These are phyloP conservation scores for Amphimedon queenslandica DNA, from an alignment of 37 sponge, comb jelly and placozoan genomes.

Conservation along the genomic window DNA sequence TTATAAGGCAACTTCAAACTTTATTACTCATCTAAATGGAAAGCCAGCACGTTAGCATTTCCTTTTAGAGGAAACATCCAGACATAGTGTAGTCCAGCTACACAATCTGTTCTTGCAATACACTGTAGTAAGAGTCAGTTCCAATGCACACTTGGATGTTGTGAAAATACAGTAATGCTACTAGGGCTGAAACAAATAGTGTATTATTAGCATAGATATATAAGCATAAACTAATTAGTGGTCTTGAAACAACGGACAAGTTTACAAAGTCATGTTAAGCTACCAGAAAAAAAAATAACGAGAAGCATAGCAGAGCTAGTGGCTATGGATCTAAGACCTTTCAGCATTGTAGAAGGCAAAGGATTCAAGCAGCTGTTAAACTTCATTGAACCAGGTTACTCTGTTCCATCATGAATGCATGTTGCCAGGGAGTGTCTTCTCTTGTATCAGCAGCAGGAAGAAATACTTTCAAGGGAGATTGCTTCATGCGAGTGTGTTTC, in stretches of 20 bases:
- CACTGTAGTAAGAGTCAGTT: no score
- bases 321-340: conserved; percentile 11
- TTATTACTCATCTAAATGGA: no score
- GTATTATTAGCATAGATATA: no score
- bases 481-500: conserved; percentile 4
- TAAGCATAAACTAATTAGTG: not conserved
- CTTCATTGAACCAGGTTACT: conserved; percentile 17
- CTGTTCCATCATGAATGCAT: conserved; percentile 15
- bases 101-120: no score
- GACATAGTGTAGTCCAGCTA: no score
- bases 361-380: not conserved
- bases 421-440: conserved; percentile 10
- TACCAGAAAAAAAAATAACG: conserved; percentile 2
- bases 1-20: no score
- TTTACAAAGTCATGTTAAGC: conserved; percentile 9
- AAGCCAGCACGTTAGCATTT: no score
- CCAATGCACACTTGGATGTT: no score
- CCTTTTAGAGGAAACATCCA: no score
- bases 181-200: no score
- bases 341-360: not conserved
- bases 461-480: not conserved
- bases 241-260: not conserved
- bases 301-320: conserved; percentile 13
- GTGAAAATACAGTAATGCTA: no score
- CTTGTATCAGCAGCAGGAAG: conserved; percentile 7